phyloP scores from a whole-genome alignment of 2,888 invertebrate species.

The Agrotis puta region DNA sequence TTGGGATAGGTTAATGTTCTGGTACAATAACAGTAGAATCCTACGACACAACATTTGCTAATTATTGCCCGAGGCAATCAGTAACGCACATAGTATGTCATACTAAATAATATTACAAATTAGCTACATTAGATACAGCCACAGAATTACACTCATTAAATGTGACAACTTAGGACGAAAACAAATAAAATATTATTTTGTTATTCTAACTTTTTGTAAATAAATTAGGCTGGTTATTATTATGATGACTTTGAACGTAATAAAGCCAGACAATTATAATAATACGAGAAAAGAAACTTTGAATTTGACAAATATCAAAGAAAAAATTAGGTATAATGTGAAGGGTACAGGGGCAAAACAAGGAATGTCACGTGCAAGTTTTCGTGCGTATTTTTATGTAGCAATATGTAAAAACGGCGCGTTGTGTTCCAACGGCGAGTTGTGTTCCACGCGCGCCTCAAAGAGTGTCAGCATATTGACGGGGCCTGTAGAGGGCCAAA shows the following conservation, averaged over 20 bases:
- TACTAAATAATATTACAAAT: conserved; percentile 18
- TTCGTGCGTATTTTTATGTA: too few species aligned
- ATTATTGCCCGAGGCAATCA: conserved; percentile 20
- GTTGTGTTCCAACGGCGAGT: too few species aligned
- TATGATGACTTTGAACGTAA: conserved; percentile 8
- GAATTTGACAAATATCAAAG: neutral
- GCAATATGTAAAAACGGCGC: too few species aligned
- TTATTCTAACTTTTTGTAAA: neutral
- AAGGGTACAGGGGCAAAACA: too few species aligned
- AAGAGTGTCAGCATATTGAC: too few species aligned
- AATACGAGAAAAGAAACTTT: neutral
- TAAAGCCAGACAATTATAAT: neutral
- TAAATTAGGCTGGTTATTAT: neutral
- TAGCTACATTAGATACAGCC: conserved; percentile 6
- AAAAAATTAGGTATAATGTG: too few species aligned
- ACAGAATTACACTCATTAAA: conserved; percentile 21
- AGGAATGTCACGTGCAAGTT: too few species aligned
- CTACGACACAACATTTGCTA: conserved; percentile 5
- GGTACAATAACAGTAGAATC: neutral
- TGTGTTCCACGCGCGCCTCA: too few species aligned
- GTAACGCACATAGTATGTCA: neutral
- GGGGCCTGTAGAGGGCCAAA: too few species aligned
- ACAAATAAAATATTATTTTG: conserved; percentile 1
- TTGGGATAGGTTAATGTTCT: too few species aligned
- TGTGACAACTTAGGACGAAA: conserved; percentile 4